Evolutionary conservation across 2,888 invertebrate genomes (phyloP).

Genomic region (Erynnis tages): DNA sequence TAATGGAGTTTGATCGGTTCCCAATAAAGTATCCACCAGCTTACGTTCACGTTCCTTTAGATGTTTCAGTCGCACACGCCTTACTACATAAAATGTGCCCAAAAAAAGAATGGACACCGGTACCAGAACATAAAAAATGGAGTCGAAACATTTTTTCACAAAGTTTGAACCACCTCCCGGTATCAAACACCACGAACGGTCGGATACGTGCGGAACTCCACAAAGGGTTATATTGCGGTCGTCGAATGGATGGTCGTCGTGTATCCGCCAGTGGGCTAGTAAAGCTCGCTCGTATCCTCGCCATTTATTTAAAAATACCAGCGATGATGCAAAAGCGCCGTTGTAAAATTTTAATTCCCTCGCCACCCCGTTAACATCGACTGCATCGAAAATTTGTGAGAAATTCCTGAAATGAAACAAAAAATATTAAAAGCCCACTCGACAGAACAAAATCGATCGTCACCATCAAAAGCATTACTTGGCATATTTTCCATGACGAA

Average conservation of each 20-base stretch:
- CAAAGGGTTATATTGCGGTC: too few species aligned
- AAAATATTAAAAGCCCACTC: background rate
- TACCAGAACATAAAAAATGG: background rate
- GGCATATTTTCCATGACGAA: background rate
- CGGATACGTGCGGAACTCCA: slow-evolving; percentile 13
- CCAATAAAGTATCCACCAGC: slow-evolving; percentile 40
- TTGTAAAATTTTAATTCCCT: slow-evolving; percentile 16
- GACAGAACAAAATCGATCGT: too few species aligned
- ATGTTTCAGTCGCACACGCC: slow-evolving; percentile 75
- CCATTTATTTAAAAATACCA: slow-evolving; percentile 37
- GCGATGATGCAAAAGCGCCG: slow-evolving; percentile 12
- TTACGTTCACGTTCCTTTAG: slow-evolving; percentile 35
- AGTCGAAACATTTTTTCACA: slow-evolving; percentile 83
- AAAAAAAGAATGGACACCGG: slow-evolving; percentile 35
- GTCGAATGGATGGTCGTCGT: too few species aligned
- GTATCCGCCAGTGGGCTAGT: background rate
- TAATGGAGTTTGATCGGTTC: slow-evolving; percentile 28
- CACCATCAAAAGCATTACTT: slow-evolving; percentile 6
- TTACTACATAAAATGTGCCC: slow-evolving; percentile 83
- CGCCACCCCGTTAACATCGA: slow-evolving; percentile 11
- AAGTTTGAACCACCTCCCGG: slow-evolving; percentile 56
- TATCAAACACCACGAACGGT: slow-evolving; percentile 16
- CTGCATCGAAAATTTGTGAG: slow-evolving; percentile 12
- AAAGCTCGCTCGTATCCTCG: background rate
- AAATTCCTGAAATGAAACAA: slow-evolving; percentile 26